These are phyloP conservation scores for Stenodema calcarata DNA, from an alignment of 2,888 invertebrate species.

Conservation along the genomic window DNA sequence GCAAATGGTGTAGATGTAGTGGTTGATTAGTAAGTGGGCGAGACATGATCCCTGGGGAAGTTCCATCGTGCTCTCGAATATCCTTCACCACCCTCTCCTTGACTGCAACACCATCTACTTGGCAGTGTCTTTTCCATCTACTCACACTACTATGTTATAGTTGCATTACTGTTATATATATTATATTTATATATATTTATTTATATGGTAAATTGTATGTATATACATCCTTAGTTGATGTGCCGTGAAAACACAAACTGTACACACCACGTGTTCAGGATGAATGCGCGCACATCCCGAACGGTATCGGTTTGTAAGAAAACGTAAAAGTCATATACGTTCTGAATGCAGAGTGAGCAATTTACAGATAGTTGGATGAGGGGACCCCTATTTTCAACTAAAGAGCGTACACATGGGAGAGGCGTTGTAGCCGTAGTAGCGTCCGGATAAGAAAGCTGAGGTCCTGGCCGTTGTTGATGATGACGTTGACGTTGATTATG, in stretches of 20 bases:
- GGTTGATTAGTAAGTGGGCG: constrained; percentile 55
- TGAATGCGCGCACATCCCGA: constrained; percentile 28
- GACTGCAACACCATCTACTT: constrained; percentile 52
- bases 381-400: constrained; percentile 43
- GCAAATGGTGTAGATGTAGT: constrained; percentile 54
- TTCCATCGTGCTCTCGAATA: constrained; percentile 56
- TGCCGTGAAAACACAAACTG: constrained; percentile 23
- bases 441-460: constrained; percentile 11
- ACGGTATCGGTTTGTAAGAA: constrained; percentile 34
- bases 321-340: constrained; percentile 48
- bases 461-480: constrained; percentile 11
- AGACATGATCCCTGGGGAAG: constrained; percentile 56
- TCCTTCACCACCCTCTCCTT: constrained; percentile 55
- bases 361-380: constrained; percentile 56
- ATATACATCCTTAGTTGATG: constrained; percentile 20
- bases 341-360: constrained; percentile 56
- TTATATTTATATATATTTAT: constrained; percentile 16
- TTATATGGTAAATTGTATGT: constrained; percentile 6
- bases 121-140: constrained; percentile 49
- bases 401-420: constrained; percentile 55
- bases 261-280: constrained; percentile 32
- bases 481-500: constrained; percentile 42
- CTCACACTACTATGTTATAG: constrained; percentile 48
- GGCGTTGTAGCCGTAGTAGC: constrained; percentile 42
- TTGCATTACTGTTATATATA: constrained; percentile 23